A percentile compares a stretch with the other conserved stretches of the same genome.
phyloP scores from a whole-genome alignment of 2,113 vertebrate genomes.

The Ia io region DNA sequence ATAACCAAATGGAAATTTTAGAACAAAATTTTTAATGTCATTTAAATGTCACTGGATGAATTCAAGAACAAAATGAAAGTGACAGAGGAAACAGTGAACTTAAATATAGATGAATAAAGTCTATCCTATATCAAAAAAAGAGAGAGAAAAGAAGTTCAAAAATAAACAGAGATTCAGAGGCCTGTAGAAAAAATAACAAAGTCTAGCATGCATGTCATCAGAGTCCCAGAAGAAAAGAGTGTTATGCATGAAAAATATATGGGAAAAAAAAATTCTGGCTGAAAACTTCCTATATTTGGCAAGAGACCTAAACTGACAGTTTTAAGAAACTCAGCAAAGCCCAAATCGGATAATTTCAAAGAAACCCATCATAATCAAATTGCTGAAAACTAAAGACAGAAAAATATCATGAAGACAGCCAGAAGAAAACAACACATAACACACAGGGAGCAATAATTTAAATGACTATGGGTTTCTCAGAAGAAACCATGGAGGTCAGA shows the following conservation, averaged over 20 bases:
- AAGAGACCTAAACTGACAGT: not conserved
- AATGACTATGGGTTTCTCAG: not conserved
- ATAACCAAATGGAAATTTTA: not conserved
- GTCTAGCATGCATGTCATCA: not conserved
- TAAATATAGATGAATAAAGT: not conserved
- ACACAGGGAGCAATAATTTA: not conserved
- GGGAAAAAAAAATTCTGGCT: not conserved
- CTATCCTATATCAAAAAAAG: not conserved
- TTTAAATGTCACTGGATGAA: not conserved
- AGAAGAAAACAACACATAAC: not conserved
- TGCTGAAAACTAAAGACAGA: conserved; percentile 18
- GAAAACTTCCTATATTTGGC: not conserved
- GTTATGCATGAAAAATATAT: not conserved
- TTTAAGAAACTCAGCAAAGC: conserved; percentile 27
- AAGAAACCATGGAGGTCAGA: not conserved
- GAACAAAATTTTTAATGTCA: not conserved
- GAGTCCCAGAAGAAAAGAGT: not conserved
- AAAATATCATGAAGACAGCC: not conserved
- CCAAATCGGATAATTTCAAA: not conserved
- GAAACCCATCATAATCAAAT: conserved; percentile 15
- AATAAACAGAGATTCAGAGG: not conserved
- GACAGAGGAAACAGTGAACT: not conserved
- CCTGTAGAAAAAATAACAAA: not conserved
- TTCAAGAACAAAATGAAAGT: not conserved
- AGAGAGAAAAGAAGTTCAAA: not conserved